A percentile compares a stretch with the other conserved stretches of the same genome.
Evolutionary conservation across 2,888 invertebrate species (phyloP).

Genomic region (Phasia obesa): DNA sequence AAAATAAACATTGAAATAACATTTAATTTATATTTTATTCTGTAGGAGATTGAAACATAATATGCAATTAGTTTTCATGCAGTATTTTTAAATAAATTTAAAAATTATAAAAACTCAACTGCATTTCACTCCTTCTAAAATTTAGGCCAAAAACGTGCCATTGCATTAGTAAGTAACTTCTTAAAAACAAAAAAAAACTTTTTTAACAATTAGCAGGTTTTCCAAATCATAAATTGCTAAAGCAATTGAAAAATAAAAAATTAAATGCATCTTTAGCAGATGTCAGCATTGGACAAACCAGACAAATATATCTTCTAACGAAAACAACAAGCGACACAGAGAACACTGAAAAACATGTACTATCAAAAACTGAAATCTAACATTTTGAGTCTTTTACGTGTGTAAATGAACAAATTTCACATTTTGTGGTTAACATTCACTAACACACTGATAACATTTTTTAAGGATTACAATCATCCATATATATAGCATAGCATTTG

Average conservation of each 20-base stretch:
- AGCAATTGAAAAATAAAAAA: constrained; percentile 46
- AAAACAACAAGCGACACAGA: constrained; percentile 14
- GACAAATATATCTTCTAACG: constrained; percentile 56
- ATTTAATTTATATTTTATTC: too few relatives aligned
- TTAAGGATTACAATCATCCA: constrained; percentile 34
- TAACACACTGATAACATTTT: constrained; percentile 32
- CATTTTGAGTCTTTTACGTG: constrained; percentile 15
- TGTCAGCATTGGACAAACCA: constrained; percentile 53
- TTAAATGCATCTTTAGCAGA: constrained; percentile 41
- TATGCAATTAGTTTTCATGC: too few relatives aligned
- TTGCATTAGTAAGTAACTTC: not conserved
- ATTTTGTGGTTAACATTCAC: constrained; percentile 60
- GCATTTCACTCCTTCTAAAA: not conserved
- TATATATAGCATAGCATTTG: not conserved
- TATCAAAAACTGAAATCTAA: constrained; percentile 52
- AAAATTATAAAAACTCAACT: not conserved
- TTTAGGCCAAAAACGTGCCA: constrained; percentile 28
- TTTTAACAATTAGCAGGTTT: constrained; percentile 45
- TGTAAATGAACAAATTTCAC: constrained; percentile 28
- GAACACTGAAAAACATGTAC: constrained; percentile 26
- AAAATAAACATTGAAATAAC: too few relatives aligned
- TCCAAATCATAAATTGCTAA: constrained; percentile 45
- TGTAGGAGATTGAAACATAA: too few relatives aligned
- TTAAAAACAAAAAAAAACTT: not conserved
- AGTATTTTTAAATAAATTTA: too few relatives aligned